These are phyloP conservation scores for Corythucha ciliata DNA, from an alignment of 2,888 invertebrate genomes.

Conservation along the genomic window DNA sequence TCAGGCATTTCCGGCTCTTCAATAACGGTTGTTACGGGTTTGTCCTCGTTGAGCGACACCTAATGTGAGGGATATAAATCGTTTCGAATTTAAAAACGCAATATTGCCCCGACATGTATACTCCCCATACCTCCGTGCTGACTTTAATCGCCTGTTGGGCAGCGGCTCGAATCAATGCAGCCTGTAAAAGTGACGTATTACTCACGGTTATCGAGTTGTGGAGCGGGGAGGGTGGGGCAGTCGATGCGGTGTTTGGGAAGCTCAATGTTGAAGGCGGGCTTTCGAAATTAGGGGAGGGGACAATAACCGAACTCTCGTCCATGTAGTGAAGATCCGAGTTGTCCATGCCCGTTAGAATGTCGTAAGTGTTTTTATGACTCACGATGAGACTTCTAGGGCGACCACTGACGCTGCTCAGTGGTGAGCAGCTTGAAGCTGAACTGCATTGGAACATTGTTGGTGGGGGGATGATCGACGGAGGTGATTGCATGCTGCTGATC, in stretches of 20 bases:
- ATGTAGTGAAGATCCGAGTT: constrained; percentile 80
- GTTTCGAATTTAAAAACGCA: too few relatives aligned
- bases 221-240: constrained; percentile 52
- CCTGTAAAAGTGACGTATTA: constrained; percentile 57
- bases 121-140: constrained; percentile 63
- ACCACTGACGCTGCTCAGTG: constrained; percentile 39
- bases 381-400: constrained; percentile 49
- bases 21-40: constrained; percentile 31
- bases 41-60: constrained; percentile 40
- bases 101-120: too few relatives aligned
- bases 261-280: constrained; percentile 61
- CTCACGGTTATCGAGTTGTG: constrained; percentile 35
- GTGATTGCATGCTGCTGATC: constrained; percentile 39
- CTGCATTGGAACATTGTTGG: constrained; percentile 63
- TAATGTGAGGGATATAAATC: too few relatives aligned
- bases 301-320: constrained; percentile 81
- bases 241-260: constrained; percentile 43
- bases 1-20: constrained; percentile 25
- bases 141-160: constrained; percentile 53
- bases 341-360: constrained; percentile 68
- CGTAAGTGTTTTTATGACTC: constrained; percentile 52
- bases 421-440: constrained; percentile 54
- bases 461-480: constrained; percentile 59
- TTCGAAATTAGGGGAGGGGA: constrained; percentile 69
- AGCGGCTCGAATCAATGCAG: constrained; percentile 61